A percentile compares a stretch with the other conserved stretches of the same genome.
phyloP scores from a whole-genome alignment of 2,888 invertebrate species.

The Ceramica pisi region DNA sequence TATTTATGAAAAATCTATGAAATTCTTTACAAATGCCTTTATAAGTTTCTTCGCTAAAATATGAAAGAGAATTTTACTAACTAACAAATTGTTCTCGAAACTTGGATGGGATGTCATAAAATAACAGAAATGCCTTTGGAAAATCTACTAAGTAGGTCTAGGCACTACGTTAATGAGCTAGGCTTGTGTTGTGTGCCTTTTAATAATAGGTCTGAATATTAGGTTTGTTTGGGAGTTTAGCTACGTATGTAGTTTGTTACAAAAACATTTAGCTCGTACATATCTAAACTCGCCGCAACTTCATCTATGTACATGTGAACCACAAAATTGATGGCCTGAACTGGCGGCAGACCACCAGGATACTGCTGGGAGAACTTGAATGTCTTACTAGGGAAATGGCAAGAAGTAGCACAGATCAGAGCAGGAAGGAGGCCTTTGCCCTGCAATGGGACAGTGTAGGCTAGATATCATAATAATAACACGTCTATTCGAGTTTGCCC shows the following conservation, averaged over 20 bases:
- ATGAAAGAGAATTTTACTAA: constrained; percentile 14
- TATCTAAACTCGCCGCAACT: too few relatives aligned
- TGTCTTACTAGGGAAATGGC: too few relatives aligned
- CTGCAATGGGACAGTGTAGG: too few relatives aligned
- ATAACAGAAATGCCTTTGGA: background rate
- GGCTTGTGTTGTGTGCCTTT: background rate
- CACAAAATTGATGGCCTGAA: too few relatives aligned
- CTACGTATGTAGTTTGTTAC: background rate
- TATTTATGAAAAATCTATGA: constrained; percentile 32
- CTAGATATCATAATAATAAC: too few relatives aligned
- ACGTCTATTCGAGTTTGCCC: too few relatives aligned
- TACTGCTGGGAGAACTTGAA: too few relatives aligned
- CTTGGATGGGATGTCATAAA: background rate
- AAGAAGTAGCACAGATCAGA: too few relatives aligned
- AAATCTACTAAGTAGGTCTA: background rate
- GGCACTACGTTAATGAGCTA: background rate
- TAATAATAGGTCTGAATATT: background rate
- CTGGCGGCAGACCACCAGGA: too few relatives aligned
- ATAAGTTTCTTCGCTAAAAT: constrained; percentile 34
- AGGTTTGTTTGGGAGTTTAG: background rate
- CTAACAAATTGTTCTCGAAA: constrained; percentile 34
- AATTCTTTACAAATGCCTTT: constrained; percentile 47
- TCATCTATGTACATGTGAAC: too few relatives aligned
- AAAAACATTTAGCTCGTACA: too few relatives aligned
- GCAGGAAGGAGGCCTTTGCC: too few relatives aligned